phyloP scores from a whole-genome alignment of 2,888 invertebrate genomes.

The Cataglyphis livida region DNA sequence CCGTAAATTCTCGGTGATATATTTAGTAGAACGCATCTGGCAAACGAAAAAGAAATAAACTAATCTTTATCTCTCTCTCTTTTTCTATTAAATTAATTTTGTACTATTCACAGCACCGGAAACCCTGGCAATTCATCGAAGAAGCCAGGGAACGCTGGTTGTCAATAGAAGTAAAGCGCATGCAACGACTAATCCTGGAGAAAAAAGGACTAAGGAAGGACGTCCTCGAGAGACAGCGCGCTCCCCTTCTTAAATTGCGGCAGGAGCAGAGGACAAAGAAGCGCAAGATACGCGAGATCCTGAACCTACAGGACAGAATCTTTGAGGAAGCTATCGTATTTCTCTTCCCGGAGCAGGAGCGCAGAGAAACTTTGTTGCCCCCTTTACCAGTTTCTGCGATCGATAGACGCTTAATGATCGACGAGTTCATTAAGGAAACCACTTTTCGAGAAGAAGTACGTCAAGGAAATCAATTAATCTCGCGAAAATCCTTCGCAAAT shows the following conservation, averaged over 20 bases:
- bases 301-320: constrained; percentile 88
- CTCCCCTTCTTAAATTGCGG: constrained; percentile 88
- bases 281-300: constrained; percentile 87
- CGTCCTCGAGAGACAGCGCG: constrained; percentile 88
- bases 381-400: neutral
- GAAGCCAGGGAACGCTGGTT: constrained; percentile 88
- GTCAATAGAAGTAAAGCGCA: constrained; percentile 89
- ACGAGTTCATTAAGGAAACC: constrained; percentile 34
- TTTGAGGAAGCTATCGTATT: constrained; percentile 89
- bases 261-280: constrained; percentile 88
- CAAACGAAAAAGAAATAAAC: too few relatives aligned
- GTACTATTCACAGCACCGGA: constrained; percentile 49
- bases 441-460: constrained; percentile 53
- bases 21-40: neutral
- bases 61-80: neutral
- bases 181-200: constrained; percentile 88
- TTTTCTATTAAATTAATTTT: constrained; percentile 26
- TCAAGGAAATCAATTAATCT: constrained; percentile 37
- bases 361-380: constrained; percentile 73
- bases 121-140: constrained; percentile 81
- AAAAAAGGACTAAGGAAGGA: constrained; percentile 89
- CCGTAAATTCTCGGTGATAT: neutral
- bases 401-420: constrained; percentile 10
- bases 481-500: constrained; percentile 14
- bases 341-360: constrained; percentile 87